phyloP scores from a whole-genome alignment of 1,140 invertebrate species.

The Papilio xuthus region DNA sequence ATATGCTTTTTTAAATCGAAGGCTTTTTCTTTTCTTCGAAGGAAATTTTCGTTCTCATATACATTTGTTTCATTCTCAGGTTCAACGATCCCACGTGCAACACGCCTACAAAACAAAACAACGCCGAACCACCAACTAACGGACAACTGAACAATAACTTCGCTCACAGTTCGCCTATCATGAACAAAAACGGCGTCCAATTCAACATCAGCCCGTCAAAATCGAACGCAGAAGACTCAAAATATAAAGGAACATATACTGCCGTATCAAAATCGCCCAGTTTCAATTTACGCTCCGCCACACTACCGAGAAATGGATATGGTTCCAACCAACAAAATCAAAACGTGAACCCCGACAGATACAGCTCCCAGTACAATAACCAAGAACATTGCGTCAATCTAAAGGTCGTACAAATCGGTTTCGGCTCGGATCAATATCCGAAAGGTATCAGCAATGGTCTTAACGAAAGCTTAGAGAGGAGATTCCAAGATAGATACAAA shows the following conservation, averaged over 20 bases:
- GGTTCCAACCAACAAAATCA: conserved; percentile 71
- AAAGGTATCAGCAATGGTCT: conserved; percentile 76
- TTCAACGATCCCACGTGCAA: conserved; percentile 87
- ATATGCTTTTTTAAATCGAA: neutral
- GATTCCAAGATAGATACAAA: conserved; percentile 76
- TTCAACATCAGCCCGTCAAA: conserved; percentile 78
- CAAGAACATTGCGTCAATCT: conserved; percentile 80
- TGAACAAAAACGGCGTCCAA: conserved; percentile 77
- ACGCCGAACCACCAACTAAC: conserved; percentile 54
- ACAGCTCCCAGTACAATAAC: conserved; percentile 80
- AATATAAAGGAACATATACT: conserved; percentile 70
- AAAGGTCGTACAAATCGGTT: conserved; percentile 82
- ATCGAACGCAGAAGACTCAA: conserved; percentile 74
- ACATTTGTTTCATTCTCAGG: conserved; percentile 70
- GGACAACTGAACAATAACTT: conserved; percentile 66
- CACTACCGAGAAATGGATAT: conserved; percentile 87
- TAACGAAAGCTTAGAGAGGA: conserved; percentile 81
- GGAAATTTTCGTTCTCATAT: conserved; percentile 12
- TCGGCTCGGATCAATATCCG: conserved; percentile 73
- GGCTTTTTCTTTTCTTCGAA: too few species aligned
- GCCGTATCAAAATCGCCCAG: conserved; percentile 77
- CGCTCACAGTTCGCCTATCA: conserved; percentile 79
- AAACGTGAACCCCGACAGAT: conserved; percentile 78
- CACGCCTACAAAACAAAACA: conserved; percentile 61
- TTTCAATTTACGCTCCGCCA: conserved; percentile 85